Percentiles rank a stretch among this genome's conserved stretches.
phyloP scores from a whole-genome alignment of 2,113 vertebrate species.

The Muntiacus reevesi region DNA sequence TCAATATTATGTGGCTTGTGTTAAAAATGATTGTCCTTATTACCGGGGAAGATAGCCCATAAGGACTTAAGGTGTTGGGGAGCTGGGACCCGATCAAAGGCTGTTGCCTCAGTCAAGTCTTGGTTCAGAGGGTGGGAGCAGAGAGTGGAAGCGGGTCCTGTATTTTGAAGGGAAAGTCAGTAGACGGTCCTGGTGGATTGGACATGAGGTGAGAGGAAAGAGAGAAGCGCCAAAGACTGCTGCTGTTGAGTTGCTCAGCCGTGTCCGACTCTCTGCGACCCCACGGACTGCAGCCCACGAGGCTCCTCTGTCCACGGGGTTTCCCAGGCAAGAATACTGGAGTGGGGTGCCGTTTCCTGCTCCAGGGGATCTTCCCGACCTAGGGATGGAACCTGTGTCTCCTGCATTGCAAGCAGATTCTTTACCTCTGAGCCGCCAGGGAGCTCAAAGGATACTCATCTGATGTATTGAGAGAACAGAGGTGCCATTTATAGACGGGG shows the following conservation, averaged over 20 bases:
- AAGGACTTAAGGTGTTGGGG: accelerated
- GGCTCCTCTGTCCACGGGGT: neutral
- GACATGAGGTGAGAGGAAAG: neutral
- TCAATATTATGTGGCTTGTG: neutral
- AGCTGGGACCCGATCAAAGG: neutral
- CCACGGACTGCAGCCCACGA: neutral
- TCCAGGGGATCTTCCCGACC: neutral
- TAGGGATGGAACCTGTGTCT: neutral
- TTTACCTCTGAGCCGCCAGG: neutral
- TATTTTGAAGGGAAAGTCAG: neutral
- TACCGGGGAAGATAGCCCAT: accelerated
- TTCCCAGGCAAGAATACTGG: neutral
- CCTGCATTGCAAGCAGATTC: neutral
- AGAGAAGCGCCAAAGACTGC: neutral
- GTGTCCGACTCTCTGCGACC: neutral
- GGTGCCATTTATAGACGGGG: accelerated
- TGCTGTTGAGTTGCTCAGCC: neutral
- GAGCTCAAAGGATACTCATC: neutral
- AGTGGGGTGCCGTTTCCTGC: neutral
- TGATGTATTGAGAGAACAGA: neutral
- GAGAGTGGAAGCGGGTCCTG: neutral
- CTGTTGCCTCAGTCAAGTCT: too few relatives aligned
- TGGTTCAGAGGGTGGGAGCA: neutral
- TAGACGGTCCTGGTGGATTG: neutral
- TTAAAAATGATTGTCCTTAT: neutral